Evolutionary conservation across 2,113 vertebrate genomes (phyloP).

Genomic region (Malurus elegans): DNA sequence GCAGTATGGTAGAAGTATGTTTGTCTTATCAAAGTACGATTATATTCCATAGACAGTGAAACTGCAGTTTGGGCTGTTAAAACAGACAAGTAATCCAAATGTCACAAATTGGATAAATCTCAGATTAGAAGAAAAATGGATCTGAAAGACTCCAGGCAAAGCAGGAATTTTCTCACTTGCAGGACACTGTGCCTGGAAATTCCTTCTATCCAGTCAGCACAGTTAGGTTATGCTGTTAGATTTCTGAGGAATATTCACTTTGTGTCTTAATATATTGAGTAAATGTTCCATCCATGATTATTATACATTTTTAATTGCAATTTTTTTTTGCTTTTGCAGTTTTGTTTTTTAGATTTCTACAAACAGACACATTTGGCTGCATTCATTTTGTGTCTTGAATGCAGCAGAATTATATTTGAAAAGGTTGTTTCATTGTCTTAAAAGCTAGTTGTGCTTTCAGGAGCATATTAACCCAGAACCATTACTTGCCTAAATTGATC

Average conservation of each 20-base stretch:
- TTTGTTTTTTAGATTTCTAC: neutral
- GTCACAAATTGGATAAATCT: neutral
- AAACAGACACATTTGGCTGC: neutral
- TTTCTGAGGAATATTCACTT: neutral
- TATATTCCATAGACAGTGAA: neutral
- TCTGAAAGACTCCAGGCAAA: neutral
- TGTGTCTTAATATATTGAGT: neutral
- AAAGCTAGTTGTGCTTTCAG: neutral
- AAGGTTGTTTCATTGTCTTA: neutral
- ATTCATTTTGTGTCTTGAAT: neutral
- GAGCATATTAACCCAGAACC: neutral
- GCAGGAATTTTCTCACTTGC: neutral
- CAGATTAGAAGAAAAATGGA: neutral
- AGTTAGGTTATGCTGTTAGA: neutral
- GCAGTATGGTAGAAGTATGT: neutral
- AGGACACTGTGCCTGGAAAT: neutral
- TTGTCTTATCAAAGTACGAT: neutral
- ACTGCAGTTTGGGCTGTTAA: neutral
- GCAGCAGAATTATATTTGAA: neutral
- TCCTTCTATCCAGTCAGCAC: neutral
- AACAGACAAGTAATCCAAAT: neutral
- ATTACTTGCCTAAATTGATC: neutral
- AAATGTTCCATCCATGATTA: neutral
- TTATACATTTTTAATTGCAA: neutral
- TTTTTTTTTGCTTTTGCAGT: neutral